A percentile compares a stretch with the other conserved stretches of the same genome.
Evolutionary conservation across 2,113 vertebrate genomes (phyloP).

Genomic region (Tachysurus vachellii): DNA sequence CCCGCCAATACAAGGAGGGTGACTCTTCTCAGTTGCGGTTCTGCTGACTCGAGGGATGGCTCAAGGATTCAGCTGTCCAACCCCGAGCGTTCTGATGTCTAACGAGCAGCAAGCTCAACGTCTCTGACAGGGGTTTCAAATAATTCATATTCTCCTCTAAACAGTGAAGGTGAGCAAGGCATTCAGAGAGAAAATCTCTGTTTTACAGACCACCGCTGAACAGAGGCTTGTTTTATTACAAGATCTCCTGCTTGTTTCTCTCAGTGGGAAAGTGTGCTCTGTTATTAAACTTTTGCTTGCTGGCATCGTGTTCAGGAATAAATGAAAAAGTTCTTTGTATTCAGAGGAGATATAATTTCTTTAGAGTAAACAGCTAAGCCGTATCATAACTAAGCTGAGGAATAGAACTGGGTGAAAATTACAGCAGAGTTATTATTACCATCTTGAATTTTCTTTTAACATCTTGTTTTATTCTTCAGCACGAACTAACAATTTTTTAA

Average conservation of each 20-base stretch:
- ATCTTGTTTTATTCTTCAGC: neutral
- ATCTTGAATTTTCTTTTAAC: neutral
- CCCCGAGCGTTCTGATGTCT: constrained; percentile 43
- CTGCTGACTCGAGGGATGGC: constrained; percentile 58
- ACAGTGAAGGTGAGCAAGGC: constrained; percentile 49
- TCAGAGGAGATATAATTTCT: neutral
- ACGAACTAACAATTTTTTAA: neutral
- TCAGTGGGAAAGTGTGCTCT: constrained; percentile 1
- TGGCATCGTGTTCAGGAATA: constrained; percentile 1
- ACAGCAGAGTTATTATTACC: neutral
- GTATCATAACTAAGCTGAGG: neutral
- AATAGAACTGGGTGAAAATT: neutral
- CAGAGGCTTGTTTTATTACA: neutral
- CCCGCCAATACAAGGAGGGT: constrained; percentile 52
- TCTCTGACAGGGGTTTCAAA: constrained; percentile 40
- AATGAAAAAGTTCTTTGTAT: constrained; percentile 4
- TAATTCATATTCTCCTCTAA: constrained; percentile 43
- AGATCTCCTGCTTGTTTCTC: constrained; percentile 17
- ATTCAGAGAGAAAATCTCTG: constrained; percentile 15
- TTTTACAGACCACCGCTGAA: constrained; percentile 6
- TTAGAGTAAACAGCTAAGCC: constrained; percentile 15
- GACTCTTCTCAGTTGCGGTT: constrained; percentile 55
- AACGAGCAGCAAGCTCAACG: constrained; percentile 47
- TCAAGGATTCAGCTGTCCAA: constrained; percentile 38
- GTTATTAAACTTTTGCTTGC: constrained; percentile 19